Percentiles rank a stretch among this genome's conserved stretches.
phyloP scores from a whole-genome alignment of 2,888 invertebrate species.

The Aphidius colemani region DNA sequence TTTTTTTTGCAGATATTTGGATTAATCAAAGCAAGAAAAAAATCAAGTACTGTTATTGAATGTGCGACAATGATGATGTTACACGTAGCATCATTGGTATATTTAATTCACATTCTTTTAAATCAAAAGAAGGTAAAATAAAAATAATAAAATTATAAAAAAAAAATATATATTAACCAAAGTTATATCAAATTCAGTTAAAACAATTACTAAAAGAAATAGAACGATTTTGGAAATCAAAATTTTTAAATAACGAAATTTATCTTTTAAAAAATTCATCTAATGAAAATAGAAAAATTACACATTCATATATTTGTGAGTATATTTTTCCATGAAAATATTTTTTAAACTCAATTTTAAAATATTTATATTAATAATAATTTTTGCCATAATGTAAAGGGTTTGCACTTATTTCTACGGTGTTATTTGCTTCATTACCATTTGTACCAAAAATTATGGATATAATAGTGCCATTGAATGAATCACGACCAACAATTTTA shows the following conservation, averaged over 20 bases:
- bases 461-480: constrained; percentile 30
- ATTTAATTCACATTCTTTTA: neutral
- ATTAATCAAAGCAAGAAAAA: neutral
- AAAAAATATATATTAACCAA: neutral
- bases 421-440: constrained; percentile 2
- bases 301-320: too few relatives aligned
- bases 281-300: too few relatives aligned
- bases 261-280: too few relatives aligned
- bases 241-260: neutral
- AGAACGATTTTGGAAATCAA: neutral
- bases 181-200: neutral
- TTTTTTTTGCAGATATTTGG: neutral
- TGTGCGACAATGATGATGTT: neutral
- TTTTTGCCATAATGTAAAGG: too few relatives aligned
- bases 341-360: too few relatives aligned
- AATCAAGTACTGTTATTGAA: neutral
- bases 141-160: too few relatives aligned
- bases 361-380: too few relatives aligned
- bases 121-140: neutral
- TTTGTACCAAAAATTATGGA: constrained; percentile 32
- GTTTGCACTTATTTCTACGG: neutral
- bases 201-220: neutral
- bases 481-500: constrained; percentile 28
- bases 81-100: too few relatives aligned
- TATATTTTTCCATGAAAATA: too few relatives aligned